A percentile compares a stretch with the other conserved stretches of the same genome.
Evolutionary conservation across 2,888 invertebrate species (phyloP).

Genomic region (Nephrotoma flavescens): DNA sequence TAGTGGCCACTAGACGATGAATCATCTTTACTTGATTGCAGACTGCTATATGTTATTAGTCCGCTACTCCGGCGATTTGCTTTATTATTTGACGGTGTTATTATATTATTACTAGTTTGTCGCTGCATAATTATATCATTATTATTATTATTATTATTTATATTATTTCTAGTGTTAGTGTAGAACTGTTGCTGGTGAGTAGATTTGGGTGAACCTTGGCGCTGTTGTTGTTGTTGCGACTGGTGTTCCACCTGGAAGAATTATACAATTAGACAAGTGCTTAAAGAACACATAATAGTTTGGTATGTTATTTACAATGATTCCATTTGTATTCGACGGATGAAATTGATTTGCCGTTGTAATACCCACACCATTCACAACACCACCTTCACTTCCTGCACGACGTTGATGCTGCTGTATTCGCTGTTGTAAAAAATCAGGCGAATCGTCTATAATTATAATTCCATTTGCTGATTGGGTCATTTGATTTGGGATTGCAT

Average conservation of each 20-base stretch:
- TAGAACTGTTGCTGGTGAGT: slow-evolving; percentile 2
- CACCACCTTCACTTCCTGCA: not conserved
- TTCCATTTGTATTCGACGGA: not conserved
- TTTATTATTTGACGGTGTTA: not conserved
- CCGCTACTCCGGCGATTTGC: not conserved
- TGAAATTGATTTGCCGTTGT: not conserved
- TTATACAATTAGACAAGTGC: not conserved
- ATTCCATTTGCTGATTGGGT: not conserved
- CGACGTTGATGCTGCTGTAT: not conserved
- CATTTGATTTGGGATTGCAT: not conserved
- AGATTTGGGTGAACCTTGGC: slow-evolving; percentile 1
- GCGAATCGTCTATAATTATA: not conserved
- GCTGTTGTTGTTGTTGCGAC: not conserved
- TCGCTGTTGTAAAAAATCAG: not conserved
- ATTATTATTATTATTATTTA: slow-evolving; percentile 3
- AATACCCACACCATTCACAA: not conserved
- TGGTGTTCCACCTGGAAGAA: not conserved
- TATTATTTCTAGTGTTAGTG: not conserved
- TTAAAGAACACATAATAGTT: not conserved
- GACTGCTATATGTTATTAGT: slow-evolving; percentile 1
- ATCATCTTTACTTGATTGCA: not conserved
- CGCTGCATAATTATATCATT: not conserved
- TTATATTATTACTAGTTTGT: not conserved
- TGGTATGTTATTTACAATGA: not conserved
- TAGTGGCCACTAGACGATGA: slow-evolving; percentile 2